Evolutionary conservation across 2,888 invertebrate species (phyloP), one percentile per base, ranked within the genome.

Genomic region (Rotaria socialis): DNA sequence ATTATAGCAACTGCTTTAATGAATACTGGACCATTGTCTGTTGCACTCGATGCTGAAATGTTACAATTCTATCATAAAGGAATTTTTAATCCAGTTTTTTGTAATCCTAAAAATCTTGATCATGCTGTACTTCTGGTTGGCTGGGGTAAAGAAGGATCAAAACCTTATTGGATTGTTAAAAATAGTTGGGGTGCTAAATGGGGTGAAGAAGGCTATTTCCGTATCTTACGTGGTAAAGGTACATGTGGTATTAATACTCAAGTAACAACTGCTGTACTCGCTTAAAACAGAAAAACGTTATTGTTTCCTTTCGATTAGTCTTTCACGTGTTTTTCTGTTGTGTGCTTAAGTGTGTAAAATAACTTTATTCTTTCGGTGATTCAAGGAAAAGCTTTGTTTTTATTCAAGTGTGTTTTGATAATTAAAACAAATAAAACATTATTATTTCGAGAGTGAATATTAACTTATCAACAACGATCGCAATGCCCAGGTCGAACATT

Each of bases 201-300:
- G 90, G 90, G 90, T 6, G 88, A 89, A 87, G 86, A 88, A 11
- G 90, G 90, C 47, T 90, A 89, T 87, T 90, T 90, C 87, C 87
- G 88, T 84, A 90, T 90, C 16, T 87, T 88, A 55, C 87, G 89
- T n/a, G 89, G 88, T 1, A 87, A 86, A 19, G 90, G 90, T 2
- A 89, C 88, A 43, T 90, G 90, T 87, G 89, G 90, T 16, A 88
- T 90, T 41, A 90, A 90, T 85, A 90, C 90, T 0, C 89, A 89
- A 86, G 90, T 90, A 11, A 89, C 89, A 7, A 89, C 89, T n/a
- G 89, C 89, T 60, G 56, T 87, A 19, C 84, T 87, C 19, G 86
- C 11, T 89, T 89, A 86, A 90, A 90, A 80, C 22, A 41, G 22
- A 24, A 24, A 22, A 52, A 52, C 11, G 14, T 50, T 14, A 50